These are phyloP conservation scores for Morus bassanus DNA, from an alignment of 2,797 vertebrate species.

Conservation along the genomic window DNA sequence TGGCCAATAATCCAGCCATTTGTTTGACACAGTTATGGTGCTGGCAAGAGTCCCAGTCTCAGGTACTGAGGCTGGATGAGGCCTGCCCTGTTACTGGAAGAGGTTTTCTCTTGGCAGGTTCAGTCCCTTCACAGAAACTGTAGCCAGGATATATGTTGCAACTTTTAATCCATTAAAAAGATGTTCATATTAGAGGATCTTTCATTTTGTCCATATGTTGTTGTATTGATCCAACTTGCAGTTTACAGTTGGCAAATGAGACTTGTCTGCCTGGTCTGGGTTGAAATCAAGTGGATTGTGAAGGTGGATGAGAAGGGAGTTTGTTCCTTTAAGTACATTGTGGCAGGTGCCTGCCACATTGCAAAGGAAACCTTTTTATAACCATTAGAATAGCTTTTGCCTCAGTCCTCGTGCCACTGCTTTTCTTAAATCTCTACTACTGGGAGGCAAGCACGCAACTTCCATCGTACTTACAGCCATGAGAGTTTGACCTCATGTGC, in stretches of 20 bases:
- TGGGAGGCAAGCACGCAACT: background rate
- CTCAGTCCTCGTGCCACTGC: background rate
- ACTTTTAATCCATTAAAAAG: background rate
- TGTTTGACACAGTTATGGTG: background rate
- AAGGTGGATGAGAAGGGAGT: background rate
- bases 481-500: background rate
- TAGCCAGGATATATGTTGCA: background rate
- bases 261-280: background rate
- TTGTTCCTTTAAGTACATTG: background rate
- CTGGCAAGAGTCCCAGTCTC: background rate
- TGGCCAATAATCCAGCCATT: background rate
- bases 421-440: background rate
- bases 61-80: background rate
- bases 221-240: background rate
- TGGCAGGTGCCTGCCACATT: background rate
- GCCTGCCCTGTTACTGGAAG: background rate
- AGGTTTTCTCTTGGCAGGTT: background rate
- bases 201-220: background rate
- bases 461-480: fast-evolving
- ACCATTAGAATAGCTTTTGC: background rate
- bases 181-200: background rate
- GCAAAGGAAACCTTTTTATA: background rate
- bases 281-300: background rate
- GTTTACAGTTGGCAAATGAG: background rate
- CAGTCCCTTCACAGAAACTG: background rate